phyloP scores from a whole-genome alignment of 1,140 invertebrate species.

The Bathynomus jamesi region DNA sequence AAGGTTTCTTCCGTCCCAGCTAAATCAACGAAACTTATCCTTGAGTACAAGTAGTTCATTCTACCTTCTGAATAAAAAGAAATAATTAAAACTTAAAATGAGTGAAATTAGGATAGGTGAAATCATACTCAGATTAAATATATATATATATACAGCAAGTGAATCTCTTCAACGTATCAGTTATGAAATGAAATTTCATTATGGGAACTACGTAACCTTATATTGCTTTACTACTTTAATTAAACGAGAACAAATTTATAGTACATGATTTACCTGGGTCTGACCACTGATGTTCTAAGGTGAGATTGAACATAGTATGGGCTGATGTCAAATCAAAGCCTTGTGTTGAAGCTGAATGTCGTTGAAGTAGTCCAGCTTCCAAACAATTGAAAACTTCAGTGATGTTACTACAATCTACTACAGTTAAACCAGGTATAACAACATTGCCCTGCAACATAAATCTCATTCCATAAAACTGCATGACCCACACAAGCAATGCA shows the following conservation, averaged over 20 bases:
- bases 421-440: constrained; percentile 43
- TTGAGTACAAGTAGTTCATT: constrained; percentile 41
- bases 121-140: too few species aligned
- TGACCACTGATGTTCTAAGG: constrained; percentile 34
- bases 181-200: too few species aligned
- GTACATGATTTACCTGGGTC: too few species aligned
- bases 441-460: constrained; percentile 35
- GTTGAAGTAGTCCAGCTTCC: constrained; percentile 44
- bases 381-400: constrained; percentile 48
- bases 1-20: constrained; percentile 44
- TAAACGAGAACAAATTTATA: too few species aligned
- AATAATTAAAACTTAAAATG: too few species aligned
- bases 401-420: constrained; percentile 44
- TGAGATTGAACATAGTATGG: constrained; percentile 46
- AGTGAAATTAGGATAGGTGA: too few species aligned
- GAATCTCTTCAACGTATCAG: too few species aligned
- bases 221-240: too few species aligned
- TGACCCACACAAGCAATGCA: not conserved
- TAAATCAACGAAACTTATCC: constrained; percentile 42
- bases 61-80: constrained; percentile 33
- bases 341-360: constrained; percentile 47
- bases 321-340: constrained; percentile 47
- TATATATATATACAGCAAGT: too few species aligned
- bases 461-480: not conserved
- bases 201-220: too few species aligned